Conservation (phyloP, 2,797 vertebrate species). For the Lutjanus argentimaculatus region DNA sequence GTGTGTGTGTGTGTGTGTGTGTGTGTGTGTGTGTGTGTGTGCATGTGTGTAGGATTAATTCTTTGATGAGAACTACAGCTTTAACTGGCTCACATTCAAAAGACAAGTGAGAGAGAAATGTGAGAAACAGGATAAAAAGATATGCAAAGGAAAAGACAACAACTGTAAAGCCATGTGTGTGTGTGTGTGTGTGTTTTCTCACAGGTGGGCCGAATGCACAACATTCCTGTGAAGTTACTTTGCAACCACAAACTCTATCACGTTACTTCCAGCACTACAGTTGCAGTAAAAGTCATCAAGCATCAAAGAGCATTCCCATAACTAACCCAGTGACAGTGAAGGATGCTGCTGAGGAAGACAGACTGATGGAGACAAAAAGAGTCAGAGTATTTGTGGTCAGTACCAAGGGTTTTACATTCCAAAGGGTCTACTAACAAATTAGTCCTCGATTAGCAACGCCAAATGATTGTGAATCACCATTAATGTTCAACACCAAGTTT, state of each 20-base stretch:
- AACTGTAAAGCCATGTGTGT: not conserved
- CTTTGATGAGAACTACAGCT: slow-evolving; percentile 40
- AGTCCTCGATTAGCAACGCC: slow-evolving; percentile 7
- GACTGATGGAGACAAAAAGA: slow-evolving; percentile 28
- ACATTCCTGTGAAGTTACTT: slow-evolving; percentile 56
- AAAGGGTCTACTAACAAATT: slow-evolving; percentile 3
- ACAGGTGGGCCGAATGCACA: slow-evolving; percentile 60
- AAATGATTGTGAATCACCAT: slow-evolving; percentile 38
- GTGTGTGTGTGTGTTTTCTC: slow-evolving; percentile 23
- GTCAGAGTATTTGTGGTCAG: slow-evolving; percentile 47
- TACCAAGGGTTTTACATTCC: slow-evolving; percentile 44
- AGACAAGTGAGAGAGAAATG: slow-evolving; percentile 27
- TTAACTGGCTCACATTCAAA: slow-evolving; percentile 39
- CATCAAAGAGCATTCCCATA: slow-evolving; percentile 59
- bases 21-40: slow-evolving; percentile 2
- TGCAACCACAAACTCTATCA: slow-evolving; percentile 57
- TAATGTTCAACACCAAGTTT: not conserved
- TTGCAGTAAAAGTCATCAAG: slow-evolving; percentile 47
- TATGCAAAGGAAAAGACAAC: not conserved
- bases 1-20: slow-evolving; percentile 8
- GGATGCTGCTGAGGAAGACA: slow-evolving; percentile 37
- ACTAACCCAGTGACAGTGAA: slow-evolving; percentile 41
- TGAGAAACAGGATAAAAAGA: not conserved
- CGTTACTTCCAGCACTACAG: slow-evolving; percentile 34
- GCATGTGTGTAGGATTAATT: slow-evolving; percentile 11